Evolutionary conservation across 2,888 invertebrate species (phyloP).

Genomic region (Lithodes maja): DNA sequence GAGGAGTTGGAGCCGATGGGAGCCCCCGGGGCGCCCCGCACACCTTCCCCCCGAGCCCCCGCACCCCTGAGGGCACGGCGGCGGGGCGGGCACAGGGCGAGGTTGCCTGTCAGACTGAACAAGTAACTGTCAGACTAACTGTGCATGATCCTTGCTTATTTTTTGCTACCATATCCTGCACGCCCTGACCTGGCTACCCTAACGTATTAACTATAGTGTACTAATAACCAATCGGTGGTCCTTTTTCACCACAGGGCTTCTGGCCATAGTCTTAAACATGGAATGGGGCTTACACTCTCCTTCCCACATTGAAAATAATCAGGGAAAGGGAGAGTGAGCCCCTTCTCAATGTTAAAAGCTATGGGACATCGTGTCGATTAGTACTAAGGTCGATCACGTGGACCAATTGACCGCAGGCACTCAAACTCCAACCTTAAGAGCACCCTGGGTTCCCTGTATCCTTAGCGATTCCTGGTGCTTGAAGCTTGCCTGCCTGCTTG

Average conservation of each 20-base stretch:
- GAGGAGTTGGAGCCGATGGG: slow-evolving; percentile 4
- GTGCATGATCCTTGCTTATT: slow-evolving; percentile 61
- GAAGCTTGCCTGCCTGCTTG: background rate
- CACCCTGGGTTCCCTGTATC: background rate
- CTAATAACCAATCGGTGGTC: background rate
- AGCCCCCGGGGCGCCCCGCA: slow-evolving; percentile 32
- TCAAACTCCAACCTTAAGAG: background rate
- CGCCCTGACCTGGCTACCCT: background rate
- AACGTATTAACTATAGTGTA: background rate
- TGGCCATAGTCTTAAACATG: background rate
- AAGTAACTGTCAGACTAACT: slow-evolving; percentile 66
- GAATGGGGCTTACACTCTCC: too few relatives aligned
- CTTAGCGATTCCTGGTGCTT: background rate
- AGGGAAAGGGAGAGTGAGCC: too few relatives aligned
- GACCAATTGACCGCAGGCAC: background rate
- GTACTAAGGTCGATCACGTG: background rate
- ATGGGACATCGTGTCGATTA: too few relatives aligned
- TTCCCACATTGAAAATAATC: too few relatives aligned
- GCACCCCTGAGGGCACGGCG: slow-evolving; percentile 53
- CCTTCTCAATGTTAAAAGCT: too few relatives aligned
- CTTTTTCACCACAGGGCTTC: background rate
- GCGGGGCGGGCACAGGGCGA: slow-evolving; percentile 48
- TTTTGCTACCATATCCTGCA: slow-evolving; percentile 3
- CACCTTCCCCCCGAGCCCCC: slow-evolving; percentile 54
- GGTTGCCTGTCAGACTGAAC: slow-evolving; percentile 66